A percentile compares a stretch with the other conserved stretches of the same genome.
phyloP scores from a whole-genome alignment of 1,140 invertebrate species.

The Riptortus pedestris region DNA sequence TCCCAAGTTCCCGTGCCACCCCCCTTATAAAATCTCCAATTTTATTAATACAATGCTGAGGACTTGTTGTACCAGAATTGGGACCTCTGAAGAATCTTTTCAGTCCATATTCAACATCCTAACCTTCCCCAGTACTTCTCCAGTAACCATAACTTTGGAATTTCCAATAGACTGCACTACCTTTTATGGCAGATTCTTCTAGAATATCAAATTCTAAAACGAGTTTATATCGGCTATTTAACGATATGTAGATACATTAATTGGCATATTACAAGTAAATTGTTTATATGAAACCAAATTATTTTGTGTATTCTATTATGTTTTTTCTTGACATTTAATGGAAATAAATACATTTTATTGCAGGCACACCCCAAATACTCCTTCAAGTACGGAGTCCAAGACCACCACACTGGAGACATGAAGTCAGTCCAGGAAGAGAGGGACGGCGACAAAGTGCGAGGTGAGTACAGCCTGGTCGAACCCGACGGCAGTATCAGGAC shows the following conservation, averaged over 20 bases:
- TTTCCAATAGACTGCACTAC: no score
- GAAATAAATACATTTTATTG: background rate
- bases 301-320: background rate
- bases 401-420: slow-evolving; percentile 44
- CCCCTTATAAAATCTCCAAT: no score
- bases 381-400: slow-evolving; percentile 44
- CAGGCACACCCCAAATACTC: slow-evolving; percentile 44
- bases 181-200: no score
- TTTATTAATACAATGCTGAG: no score
- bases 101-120: no score
- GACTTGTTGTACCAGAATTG: no score
- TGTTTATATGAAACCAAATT: background rate
- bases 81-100: no score
- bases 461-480: slow-evolving; percentile 46
- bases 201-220: no score
- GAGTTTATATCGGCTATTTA: no score
- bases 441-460: slow-evolving; percentile 44
- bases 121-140: no score
- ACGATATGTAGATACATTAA: background rate
- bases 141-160: no score
- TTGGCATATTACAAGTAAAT: background rate
- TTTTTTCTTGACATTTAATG: background rate
- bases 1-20: no score
- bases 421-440: slow-evolving; percentile 43
- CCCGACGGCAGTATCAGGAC: slow-evolving; percentile 50